Evolutionary conservation across 1,140 invertebrate species (phyloP), one percentile per base, ranked within the genome.

Genomic region (Drosophila ironensis): DNA sequence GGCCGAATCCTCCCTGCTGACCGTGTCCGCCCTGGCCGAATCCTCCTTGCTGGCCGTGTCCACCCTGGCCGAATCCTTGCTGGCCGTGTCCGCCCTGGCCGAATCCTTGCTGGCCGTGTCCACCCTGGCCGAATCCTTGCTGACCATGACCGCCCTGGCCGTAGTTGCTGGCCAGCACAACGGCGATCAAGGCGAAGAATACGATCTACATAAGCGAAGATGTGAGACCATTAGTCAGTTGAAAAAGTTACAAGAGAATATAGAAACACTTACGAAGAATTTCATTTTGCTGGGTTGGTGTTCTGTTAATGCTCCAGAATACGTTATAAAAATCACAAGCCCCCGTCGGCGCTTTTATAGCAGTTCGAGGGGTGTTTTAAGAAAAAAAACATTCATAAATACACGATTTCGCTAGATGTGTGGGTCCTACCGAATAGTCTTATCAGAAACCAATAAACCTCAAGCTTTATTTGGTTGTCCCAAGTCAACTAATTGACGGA

Each of bases 151-250:
- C 42, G 5, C 0, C 60, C 50, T 46, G 22, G 1, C 60, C 30
- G 16, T 7, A 27, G 24, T 8, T 27, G 24, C n/a, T 41, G 7
- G 2, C 46, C 42, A 75, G 22, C 8, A 8, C 72, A 30, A 69
- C 40, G 4, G 72, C 72, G 45, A 75, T 69, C 24, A 75, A 16
- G 2, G 72, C 63, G 25, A 74, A 75, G 72, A 75, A 56, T 1
- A 75, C 46, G 48, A 74, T 56, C 72, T 75, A n/a, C n/a, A n/a
- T n/a, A n/a, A n/a, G n/a, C n/a, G 9, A 16, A 42, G 19, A n/a
- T 8, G 9, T 1, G 27, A 12, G n/a, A 8, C 14, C n/a, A n/a
- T n/a, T n/a, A n/a, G n/a, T n/a, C n/a, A n/a, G n/a, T n/a, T n/a
- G n/a, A n/a, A n/a, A n/a, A n/a, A n/a, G n/a, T n/a, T n/a, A n/a